A percentile compares a stretch with the other conserved stretches of the same genome.
Evolutionary conservation across 2,888 invertebrate species (phyloP).

Genomic region (Galeruca laticollis): DNA sequence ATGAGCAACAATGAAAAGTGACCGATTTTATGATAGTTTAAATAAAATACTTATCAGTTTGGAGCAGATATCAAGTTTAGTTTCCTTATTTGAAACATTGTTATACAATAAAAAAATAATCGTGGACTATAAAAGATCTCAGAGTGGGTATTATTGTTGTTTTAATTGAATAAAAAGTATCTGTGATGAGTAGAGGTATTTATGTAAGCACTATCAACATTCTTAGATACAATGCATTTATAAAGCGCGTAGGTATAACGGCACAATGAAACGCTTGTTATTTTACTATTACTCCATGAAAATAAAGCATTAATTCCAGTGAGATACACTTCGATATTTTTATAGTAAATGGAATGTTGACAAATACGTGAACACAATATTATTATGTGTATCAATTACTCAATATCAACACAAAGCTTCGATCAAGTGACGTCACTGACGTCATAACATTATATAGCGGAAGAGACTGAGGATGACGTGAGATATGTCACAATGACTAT

Average conservation of each 20-base stretch:
- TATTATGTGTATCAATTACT: slow-evolving; percentile 23
- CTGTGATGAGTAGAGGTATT: not conserved
- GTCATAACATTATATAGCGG: slow-evolving; percentile 53
- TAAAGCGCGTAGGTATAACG: slow-evolving; percentile 31
- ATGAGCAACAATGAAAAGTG: no score
- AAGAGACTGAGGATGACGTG: slow-evolving; percentile 63
- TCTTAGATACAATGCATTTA: slow-evolving; percentile 22
- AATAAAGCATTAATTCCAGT: slow-evolving; percentile 4
- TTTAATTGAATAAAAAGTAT: slow-evolving; percentile 2
- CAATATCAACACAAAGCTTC: slow-evolving; percentile 60
- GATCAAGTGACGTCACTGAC: slow-evolving; percentile 58
- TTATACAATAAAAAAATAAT: not conserved
- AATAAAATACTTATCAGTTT: not conserved
- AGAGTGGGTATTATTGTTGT: slow-evolving; percentile 5
- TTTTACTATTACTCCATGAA: slow-evolving; percentile 10
- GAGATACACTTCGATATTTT: not conserved
- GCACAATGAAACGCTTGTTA: slow-evolving; percentile 26
- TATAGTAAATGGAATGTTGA: not conserved
- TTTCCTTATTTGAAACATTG: not conserved
- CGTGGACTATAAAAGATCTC: not conserved
- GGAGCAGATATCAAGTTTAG: not conserved
- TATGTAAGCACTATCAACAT: slow-evolving; percentile 10
- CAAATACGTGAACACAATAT: not conserved
- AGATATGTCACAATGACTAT: slow-evolving; percentile 66
- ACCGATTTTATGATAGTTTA: not conserved